A percentile compares a stretch with the other conserved stretches of the same genome.
These are phyloP conservation scores for Metopolophium dirhodum DNA, from an alignment of 1,140 invertebrate genomes.

Conservation along the genomic window DNA sequence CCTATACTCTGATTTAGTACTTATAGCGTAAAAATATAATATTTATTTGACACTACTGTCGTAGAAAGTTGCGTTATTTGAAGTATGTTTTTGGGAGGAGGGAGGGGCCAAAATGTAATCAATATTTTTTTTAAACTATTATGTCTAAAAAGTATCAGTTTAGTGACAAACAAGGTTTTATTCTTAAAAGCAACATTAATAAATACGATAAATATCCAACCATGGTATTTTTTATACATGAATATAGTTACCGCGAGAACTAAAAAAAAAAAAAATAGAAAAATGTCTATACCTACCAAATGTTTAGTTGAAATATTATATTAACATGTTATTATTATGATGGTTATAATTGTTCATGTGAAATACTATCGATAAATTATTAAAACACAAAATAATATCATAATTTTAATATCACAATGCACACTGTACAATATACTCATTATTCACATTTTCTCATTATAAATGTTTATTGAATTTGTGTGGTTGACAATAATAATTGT, in stretches of 20 bases:
- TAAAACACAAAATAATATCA: background rate
- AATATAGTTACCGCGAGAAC: no score
- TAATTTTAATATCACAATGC: background rate
- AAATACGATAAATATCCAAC: background rate
- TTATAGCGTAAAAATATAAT: background rate
- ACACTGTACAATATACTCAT: background rate
- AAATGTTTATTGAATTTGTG: background rate
- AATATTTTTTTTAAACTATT: background rate
- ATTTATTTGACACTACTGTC: background rate
- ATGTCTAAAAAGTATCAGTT: background rate
- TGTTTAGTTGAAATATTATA: no score
- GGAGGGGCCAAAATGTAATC: background rate
- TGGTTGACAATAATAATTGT: background rate
- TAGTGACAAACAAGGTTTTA: background rate
- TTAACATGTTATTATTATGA: no score
- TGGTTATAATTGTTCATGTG: no score
- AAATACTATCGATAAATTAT: no score
- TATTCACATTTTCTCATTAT: background rate
- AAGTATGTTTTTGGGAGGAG: background rate
- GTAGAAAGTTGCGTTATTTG: background rate
- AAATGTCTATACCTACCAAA: no score
- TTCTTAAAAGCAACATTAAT: background rate
- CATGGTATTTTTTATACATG: background rate
- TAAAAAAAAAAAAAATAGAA: no score
- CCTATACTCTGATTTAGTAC: background rate